Percentiles rank a stretch among this genome's conserved stretches.
These are phyloP conservation scores for Ceriagrion tenellum DNA, from an alignment of 2,888 invertebrate species.

Conservation along the genomic window DNA sequence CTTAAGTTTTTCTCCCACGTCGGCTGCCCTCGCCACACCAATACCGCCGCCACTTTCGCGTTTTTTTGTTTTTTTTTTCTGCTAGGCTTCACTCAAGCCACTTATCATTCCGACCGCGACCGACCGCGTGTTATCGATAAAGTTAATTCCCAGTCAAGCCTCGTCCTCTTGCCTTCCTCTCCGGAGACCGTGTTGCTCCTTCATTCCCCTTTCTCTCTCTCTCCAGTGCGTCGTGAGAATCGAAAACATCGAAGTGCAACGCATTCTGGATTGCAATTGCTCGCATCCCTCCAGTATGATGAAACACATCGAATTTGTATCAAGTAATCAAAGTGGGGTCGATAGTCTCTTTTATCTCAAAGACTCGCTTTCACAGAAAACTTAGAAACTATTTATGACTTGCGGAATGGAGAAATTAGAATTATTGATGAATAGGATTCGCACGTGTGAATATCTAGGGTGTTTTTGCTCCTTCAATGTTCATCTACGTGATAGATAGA, in stretches of 20 bases:
- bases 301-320: neutral
- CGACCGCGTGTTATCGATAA: neutral
- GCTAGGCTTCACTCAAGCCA: slow-evolving; percentile 9
- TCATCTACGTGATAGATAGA: no score
- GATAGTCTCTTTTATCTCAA: neutral
- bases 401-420: no score
- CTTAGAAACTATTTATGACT: no score
- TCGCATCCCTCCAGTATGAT: neutral
- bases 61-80: neutral
- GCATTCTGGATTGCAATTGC: no score
- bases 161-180: neutral
- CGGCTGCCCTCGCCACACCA: neutral
- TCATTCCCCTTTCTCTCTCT: neutral
- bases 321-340: neutral
- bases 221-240: neutral
- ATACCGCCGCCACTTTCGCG: neutral
- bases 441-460: no score
- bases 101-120: neutral
- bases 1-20: neutral
- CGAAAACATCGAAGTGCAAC: neutral
- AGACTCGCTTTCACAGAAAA: neutral
- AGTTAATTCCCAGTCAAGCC: slow-evolving; percentile 9
- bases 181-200: neutral
- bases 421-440: no score
- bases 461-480: no score